These are phyloP conservation scores for Heliconius hermathena DNA, from an alignment of 1,140 invertebrate species.

Conservation along the genomic window DNA sequence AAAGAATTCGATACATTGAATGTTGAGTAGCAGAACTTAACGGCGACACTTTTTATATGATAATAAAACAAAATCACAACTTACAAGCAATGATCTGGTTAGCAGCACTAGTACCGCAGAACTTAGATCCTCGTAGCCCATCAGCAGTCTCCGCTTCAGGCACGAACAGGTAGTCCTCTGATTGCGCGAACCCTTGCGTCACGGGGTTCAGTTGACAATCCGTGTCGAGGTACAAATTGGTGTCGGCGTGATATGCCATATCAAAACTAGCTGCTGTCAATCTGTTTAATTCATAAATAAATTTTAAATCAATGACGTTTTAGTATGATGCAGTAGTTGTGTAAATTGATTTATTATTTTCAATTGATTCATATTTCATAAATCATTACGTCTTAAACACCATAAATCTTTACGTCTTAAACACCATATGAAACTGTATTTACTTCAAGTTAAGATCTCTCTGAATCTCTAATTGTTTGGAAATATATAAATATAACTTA, in stretches of 20 bases:
- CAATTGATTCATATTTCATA: too few relatives aligned
- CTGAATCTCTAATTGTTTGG: too few relatives aligned
- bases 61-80: slow-evolving; percentile 31
- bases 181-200: slow-evolving; percentile 56
- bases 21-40: too few relatives aligned
- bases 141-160: slow-evolving; percentile 78
- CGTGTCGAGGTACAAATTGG: slow-evolving; percentile 67
- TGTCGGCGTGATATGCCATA: slow-evolving; percentile 56
- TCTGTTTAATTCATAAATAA: slow-evolving; percentile 41
- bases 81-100: slow-evolving; percentile 76
- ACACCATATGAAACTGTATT: too few relatives aligned
- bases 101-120: slow-evolving; percentile 67
- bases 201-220: slow-evolving; percentile 75
- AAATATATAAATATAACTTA: slow-evolving; percentile 53
- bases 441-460: too few relatives aligned
- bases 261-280: slow-evolving; percentile 70
- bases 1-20: too few relatives aligned
- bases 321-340: too few relatives aligned
- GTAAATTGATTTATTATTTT: background rate
- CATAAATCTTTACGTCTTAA: too few relatives aligned
- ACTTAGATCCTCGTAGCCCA: slow-evolving; percentile 72
- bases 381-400: too few relatives aligned
- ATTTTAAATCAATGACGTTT: too few relatives aligned
- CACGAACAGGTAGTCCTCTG: slow-evolving; percentile 81
- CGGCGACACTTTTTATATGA: background rate